These are phyloP conservation scores for Smittia aterrima DNA, from an alignment of 2,888 invertebrate genomes.

Conservation along the genomic window DNA sequence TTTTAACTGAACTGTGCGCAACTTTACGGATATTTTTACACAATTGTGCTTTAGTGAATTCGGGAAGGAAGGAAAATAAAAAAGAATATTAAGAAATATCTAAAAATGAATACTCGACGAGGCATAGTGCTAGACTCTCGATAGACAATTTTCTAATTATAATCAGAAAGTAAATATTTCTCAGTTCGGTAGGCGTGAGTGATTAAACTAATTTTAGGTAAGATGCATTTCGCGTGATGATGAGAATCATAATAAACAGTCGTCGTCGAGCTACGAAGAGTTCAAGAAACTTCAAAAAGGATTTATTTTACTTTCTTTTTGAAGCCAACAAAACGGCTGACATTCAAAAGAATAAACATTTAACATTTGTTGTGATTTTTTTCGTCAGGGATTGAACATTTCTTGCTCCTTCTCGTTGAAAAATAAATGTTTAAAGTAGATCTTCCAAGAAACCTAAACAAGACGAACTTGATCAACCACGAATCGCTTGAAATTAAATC, in stretches of 20 bases:
- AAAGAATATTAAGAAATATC: slow-evolving; percentile 24
- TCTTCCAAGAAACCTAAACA: too few species aligned
- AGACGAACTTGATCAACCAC: too few species aligned
- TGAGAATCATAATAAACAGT: slow-evolving; percentile 12
- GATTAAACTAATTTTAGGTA: slow-evolving; percentile 33
- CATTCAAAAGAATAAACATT: slow-evolving; percentile 1
- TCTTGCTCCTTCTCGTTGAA: too few species aligned
- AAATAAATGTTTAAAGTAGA: too few species aligned
- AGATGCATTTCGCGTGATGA: slow-evolving; percentile 21
- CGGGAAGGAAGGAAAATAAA: slow-evolving; percentile 23
- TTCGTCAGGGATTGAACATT: not conserved
- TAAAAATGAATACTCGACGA: slow-evolving; percentile 2
- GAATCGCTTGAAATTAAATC: too few species aligned
- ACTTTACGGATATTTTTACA: slow-evolving; percentile 12
- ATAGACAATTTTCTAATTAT: slow-evolving; percentile 41
- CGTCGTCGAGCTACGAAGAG: not conserved
- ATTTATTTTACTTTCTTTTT: not conserved
- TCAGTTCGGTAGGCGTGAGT: slow-evolving; percentile 16
- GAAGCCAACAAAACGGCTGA: not conserved
- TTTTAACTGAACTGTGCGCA: slow-evolving; percentile 1
- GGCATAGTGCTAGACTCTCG: slow-evolving; percentile 40
- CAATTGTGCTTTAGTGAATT: slow-evolving; percentile 23
- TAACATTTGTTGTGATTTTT: slow-evolving; percentile 9
- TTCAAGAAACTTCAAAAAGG: slow-evolving; percentile 4
- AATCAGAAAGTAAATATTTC: slow-evolving; percentile 31